Conservation (phyloP, 2,797 vertebrate genomes). For the Phoxinus dragarum region DNA sequence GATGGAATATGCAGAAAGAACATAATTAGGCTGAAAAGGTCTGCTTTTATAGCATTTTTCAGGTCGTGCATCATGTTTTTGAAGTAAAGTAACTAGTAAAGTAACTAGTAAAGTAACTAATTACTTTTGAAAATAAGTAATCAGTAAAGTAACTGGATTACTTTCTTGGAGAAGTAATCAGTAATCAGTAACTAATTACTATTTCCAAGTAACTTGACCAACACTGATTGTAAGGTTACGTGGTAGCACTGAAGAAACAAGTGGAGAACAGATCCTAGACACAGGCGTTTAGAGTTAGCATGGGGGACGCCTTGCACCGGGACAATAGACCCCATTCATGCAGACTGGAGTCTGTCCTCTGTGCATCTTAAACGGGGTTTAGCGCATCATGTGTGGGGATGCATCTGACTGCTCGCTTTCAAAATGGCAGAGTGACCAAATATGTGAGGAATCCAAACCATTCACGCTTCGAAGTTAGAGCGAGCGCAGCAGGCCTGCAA, state of each 20-base stretch:
- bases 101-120: no score
- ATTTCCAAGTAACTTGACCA: no score
- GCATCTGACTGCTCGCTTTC: constrained; percentile 73
- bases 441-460: constrained; percentile 81
- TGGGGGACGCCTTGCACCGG: constrained; percentile 45
- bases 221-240: constrained; percentile 56
- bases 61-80: no score
- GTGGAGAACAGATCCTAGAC: constrained; percentile 33
- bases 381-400: constrained; percentile 49
- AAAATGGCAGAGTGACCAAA: constrained; percentile 82
- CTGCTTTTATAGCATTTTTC: no score
- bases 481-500: constrained; percentile 63
- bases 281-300: constrained; percentile 28
- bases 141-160: no score
- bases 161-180: no score
- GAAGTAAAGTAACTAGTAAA: no score
- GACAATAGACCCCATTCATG: constrained; percentile 75
- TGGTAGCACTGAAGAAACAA: constrained; percentile 51
- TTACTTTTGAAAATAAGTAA: no score
- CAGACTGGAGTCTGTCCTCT: constrained; percentile 54
- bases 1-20: no score
- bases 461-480: constrained; percentile 71
- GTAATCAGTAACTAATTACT: no score
- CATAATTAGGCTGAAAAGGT: no score
- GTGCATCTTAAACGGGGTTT: constrained; percentile 53